Conservation (phyloP, 2,888 invertebrate genomes). For the Invenusta paracnida region DNA sequence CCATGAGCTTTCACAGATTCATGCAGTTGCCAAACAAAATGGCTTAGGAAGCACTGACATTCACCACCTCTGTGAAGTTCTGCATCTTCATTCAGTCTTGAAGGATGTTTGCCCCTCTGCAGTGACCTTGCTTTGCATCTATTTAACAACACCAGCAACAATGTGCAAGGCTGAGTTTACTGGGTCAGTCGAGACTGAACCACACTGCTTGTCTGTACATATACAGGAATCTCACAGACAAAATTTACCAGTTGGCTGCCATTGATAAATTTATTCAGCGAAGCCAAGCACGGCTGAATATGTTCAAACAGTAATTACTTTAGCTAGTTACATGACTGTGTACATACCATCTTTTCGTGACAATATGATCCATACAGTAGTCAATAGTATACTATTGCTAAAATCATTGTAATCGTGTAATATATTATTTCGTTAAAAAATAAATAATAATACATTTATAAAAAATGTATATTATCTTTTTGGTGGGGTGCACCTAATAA, state of each 20-base stretch:
- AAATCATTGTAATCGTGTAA: slow-evolving; percentile 5
- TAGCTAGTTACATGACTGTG: slow-evolving; percentile 23
- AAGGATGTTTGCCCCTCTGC: slow-evolving; percentile 14
- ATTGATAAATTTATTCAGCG: slow-evolving; percentile 22
- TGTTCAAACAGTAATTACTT: slow-evolving; percentile 23
- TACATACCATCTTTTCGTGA: slow-evolving; percentile 23
- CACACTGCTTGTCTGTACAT: slow-evolving; percentile 14
- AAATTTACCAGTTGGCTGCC: slow-evolving; percentile 10
- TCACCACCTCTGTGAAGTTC: neutral
- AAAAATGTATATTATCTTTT: neutral
- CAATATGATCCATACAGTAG: slow-evolving; percentile 18
- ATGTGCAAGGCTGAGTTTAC: neutral
- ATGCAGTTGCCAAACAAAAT: neutral
- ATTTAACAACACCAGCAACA: slow-evolving; percentile 25
- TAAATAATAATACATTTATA: slow-evolving; percentile 21
- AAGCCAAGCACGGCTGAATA: slow-evolving; percentile 3
- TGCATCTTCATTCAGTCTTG: slow-evolving; percentile 10
- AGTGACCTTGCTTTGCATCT: slow-evolving; percentile 7
- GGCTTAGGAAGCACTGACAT: neutral
- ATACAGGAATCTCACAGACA: slow-evolving; percentile 23
- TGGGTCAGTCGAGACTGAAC: slow-evolving; percentile 20
- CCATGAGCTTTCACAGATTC: slow-evolving; percentile 18
- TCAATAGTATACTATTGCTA: neutral
- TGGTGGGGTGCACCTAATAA: slow-evolving; percentile 4
- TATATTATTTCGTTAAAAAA: slow-evolving; percentile 23